Percentiles rank a stretch among this genome's conserved stretches.
Conservation (phyloP, 2,888 invertebrate genomes). For the Apocheima hispidaria region DNA sequence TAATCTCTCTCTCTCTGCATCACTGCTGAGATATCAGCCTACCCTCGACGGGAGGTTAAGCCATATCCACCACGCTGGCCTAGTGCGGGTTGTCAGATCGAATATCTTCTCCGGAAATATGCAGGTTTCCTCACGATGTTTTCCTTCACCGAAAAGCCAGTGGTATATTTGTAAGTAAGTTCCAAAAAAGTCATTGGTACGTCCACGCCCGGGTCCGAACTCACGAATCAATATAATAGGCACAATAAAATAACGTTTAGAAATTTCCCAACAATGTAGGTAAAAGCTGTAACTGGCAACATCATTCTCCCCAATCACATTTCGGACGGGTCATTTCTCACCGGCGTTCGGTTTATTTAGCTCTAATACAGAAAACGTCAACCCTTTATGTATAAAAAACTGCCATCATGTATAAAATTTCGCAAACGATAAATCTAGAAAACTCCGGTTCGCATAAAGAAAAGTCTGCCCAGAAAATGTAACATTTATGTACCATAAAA, state of each 20-base stretch:
- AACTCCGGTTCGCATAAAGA: constrained; percentile 24
- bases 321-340: constrained; percentile 17
- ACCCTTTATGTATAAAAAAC: constrained; percentile 21
- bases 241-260: neutral
- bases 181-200: no score
- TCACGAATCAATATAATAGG: neutral
- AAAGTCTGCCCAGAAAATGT: constrained; percentile 27
- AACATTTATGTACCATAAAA: constrained; percentile 36
- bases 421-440: constrained; percentile 37
- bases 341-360: constrained; percentile 18
- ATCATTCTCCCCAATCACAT: constrained; percentile 22
- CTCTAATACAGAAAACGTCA: constrained; percentile 28
- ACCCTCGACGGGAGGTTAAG: no score
- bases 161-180: no score
- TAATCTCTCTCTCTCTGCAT: no score
- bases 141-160: no score
- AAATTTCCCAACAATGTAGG: constrained; percentile 8
- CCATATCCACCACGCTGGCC: no score
- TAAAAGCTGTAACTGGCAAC: constrained; percentile 16
- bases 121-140: no score
- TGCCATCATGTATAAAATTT: constrained; percentile 33
- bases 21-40: no score
- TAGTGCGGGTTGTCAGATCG: no score
- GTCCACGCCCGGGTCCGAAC: no score
- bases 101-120: no score